A percentile compares a stretch with the other conserved stretches of the same genome.
Evolutionary conservation across 2,888 invertebrate genomes (phyloP).

Genomic region (Campoplex capitator): DNA sequence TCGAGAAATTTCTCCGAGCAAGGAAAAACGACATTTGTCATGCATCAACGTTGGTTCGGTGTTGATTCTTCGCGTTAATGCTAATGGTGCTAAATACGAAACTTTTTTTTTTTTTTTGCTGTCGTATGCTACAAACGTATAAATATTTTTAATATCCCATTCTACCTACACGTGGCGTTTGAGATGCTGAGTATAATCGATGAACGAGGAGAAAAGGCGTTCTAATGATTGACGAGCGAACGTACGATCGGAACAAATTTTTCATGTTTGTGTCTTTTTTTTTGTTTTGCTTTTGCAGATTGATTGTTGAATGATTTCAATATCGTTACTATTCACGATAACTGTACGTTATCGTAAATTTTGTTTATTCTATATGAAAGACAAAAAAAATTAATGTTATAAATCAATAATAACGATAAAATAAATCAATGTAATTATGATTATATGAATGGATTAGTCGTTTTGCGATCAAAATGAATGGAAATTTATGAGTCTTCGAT

Average conservation of each 20-base stretch:
- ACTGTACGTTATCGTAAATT: conserved; percentile 28
- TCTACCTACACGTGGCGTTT: conserved; percentile 65
- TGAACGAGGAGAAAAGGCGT: conserved; percentile 56
- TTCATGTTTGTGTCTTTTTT: conserved; percentile 48
- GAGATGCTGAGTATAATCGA: conserved; percentile 60
- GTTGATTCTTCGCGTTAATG: conserved; percentile 5
- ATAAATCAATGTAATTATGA: background rate
- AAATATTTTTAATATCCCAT: conserved; percentile 40
- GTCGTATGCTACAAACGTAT: background rate
- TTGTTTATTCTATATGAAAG: conserved; percentile 37
- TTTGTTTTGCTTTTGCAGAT: conserved; percentile 22
- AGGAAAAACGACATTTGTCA: conserved; percentile 2
- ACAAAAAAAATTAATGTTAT: conserved; percentile 33
- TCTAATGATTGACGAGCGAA: conserved; percentile 62
- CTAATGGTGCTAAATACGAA: conserved; percentile 34
- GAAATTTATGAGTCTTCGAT: background rate
- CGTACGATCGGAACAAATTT: conserved; percentile 50
- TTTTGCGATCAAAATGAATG: background rate
- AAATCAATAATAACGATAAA: conserved; percentile 1
- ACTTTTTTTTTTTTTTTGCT: background rate
- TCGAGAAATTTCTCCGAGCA: conserved; percentile 13
- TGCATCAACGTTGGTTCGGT: conserved; percentile 14
- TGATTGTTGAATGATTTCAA: conserved; percentile 17
- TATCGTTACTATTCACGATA: conserved; percentile 42
- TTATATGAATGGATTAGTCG: background rate